Base-by-base conservation (phyloP, 2,888 invertebrate genomes). In the Ypsolopha sequella region DNA sequence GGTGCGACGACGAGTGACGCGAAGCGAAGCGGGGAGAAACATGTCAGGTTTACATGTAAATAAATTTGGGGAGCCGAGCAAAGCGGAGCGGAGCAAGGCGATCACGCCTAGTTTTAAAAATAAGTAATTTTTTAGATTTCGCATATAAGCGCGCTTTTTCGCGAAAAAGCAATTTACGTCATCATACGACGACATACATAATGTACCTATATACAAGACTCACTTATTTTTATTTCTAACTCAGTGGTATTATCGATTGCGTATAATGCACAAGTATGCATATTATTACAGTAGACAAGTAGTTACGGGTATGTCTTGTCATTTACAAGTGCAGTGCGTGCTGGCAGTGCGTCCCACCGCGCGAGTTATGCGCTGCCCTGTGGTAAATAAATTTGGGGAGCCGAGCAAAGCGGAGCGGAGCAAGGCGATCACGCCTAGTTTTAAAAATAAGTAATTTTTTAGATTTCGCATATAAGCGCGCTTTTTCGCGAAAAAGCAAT, bases 341-440 rank as follows among this genome's bases (percentile, higher is more conserved):
- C 58, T 58, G 55, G 55, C 56, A 53, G 53, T 11, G 50, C 36
- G 10, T 34, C 45, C 35, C 34, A 35, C 45, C n/a, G 8, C 7
- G 24, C 24, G 45, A 7, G 34, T 33, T 34, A 9, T 10, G 54
- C 56, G 52, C 53, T 63, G 70, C 68, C 62, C 66, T 66, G 66
- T 48, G 60, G 60, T 74, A 80, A 78, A 84, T 84, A n/a, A n/a
- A n/a, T 80, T 65, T 77, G 74, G 82, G 81, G 76, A 82, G 82
- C 59, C 63, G 64, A 69, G 34, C 70, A 39, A 39, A n/a, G n/a
- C n/a, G n/a, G n/a, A n/a, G n/a, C n/a, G n/a, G n/a, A n/a, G n/a
- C n/a, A n/a, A n/a, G n/a, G n/a, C n/a, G n/a, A n/a, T n/a, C n/a
- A n/a, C n/a, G n/a, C n/a, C n/a, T n/a, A n/a, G n/a, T n/a, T n/a